Conservation (phyloP, 2,113 vertebrate species). For the Gavialis gangeticus region DNA sequence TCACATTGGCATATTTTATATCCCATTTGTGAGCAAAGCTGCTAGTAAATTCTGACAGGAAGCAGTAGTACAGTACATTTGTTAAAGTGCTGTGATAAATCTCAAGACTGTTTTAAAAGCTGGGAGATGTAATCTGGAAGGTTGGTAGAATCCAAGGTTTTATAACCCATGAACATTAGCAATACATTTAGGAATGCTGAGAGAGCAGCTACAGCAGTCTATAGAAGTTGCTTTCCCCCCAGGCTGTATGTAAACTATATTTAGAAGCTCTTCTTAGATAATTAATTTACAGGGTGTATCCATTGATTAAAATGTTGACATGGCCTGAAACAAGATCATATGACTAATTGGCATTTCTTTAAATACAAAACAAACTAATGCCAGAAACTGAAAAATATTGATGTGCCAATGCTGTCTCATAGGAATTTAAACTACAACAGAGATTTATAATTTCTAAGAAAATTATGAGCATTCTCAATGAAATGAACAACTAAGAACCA, state of each 20-base stretch:
- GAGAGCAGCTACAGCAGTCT: background rate
- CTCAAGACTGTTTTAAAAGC: conserved; percentile 43
- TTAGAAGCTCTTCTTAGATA: background rate
- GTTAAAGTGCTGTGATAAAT: conserved; percentile 52
- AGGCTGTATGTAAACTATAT: background rate
- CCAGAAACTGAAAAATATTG: no score
- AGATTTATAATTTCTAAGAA: no score
- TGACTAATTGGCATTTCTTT: background rate
- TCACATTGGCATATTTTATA: conserved; percentile 27
- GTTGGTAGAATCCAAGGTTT: conserved; percentile 33
- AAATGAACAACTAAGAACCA: no score
- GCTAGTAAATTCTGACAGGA: conserved; percentile 42
- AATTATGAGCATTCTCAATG: no score
- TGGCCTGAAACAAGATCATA: background rate
- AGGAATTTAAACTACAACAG: no score
- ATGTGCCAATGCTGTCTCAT: no score
- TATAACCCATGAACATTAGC: conserved; percentile 54
- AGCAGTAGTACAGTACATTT: background rate
- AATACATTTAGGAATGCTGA: conserved; percentile 5
- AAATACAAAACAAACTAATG: background rate
- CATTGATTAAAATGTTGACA: background rate
- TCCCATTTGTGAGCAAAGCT: conserved; percentile 39
- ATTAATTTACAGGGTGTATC: background rate
- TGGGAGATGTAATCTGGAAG: background rate
- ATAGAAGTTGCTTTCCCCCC: background rate